These are phyloP conservation scores for Lepus americanus DNA, from an alignment of 2,113 vertebrate genomes.

Conservation along the genomic window DNA sequence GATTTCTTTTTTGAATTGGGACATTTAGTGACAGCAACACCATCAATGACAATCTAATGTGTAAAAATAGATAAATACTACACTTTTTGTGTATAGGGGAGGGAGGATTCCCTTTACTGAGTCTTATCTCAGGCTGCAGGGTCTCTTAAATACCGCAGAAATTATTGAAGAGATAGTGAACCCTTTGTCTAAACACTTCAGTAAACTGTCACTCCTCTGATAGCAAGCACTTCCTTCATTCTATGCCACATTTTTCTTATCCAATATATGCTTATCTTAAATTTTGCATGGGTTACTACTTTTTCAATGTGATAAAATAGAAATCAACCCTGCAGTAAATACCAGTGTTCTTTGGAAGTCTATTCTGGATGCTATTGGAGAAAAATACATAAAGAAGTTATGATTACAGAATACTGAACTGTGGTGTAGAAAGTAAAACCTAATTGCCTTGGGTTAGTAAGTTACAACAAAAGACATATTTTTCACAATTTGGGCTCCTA, in stretches of 20 bases:
- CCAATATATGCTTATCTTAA: conserved; percentile 1
- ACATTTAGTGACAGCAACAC: not conserved
- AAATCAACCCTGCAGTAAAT: not conserved
- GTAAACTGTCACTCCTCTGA: not conserved
- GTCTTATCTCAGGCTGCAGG: not conserved
- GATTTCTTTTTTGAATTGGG: not conserved
- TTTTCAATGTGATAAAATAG: conserved; percentile 19
- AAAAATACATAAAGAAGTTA: not conserved
- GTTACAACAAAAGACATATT: not conserved
- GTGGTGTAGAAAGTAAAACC: not conserved
- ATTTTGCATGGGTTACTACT: not conserved
- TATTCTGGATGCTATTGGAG: not conserved
- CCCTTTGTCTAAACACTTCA: not conserved
- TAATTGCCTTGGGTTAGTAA: not conserved
- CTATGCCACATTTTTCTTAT: not conserved
- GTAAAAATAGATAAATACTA: not conserved
- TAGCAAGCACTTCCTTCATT: not conserved
- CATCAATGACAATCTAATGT: not conserved
- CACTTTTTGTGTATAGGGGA: not conserved
- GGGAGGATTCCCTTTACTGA: not conserved
- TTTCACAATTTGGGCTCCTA: not conserved
- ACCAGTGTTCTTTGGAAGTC: not conserved
- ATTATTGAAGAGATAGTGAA: not conserved
- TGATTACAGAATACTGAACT: not conserved
- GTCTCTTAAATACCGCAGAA: not conserved